phyloP scores from a whole-genome alignment of 2,797 vertebrate genomes.

The Spondyliosoma cantharus region DNA sequence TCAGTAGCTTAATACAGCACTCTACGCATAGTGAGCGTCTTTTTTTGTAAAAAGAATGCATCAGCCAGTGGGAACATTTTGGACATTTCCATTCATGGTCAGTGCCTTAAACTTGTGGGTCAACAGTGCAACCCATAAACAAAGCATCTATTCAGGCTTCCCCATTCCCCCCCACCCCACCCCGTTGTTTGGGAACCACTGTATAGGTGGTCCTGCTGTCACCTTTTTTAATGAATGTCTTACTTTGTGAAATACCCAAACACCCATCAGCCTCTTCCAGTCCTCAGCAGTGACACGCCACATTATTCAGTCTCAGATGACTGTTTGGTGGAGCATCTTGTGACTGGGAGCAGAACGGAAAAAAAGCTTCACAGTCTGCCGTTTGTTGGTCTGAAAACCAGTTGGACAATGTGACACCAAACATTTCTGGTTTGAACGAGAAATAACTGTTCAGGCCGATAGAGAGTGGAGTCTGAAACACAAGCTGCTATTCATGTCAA shows the following conservation, averaged over 20 bases:
- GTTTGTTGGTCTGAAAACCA: conserved; percentile 62
- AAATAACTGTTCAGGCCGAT: conserved; percentile 36
- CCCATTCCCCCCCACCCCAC: no score
- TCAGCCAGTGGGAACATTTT: no score
- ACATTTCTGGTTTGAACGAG: conserved; percentile 52
- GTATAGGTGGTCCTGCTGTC: background rate
- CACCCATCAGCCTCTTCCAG: conserved; percentile 47
- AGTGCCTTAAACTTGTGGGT: no score
- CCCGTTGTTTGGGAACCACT: background rate
- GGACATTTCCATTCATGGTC: no score
- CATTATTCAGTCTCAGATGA: conserved; percentile 75
- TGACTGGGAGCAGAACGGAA: conserved; percentile 63
- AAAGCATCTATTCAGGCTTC: background rate
- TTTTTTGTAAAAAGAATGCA: no score
- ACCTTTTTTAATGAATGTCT: background rate
- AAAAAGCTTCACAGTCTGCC: conserved; percentile 62
- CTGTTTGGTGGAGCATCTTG: conserved; percentile 72
- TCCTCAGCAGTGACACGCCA: conserved; percentile 44
- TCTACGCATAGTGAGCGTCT: no score
- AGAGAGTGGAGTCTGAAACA: conserved; percentile 58
- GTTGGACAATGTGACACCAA: conserved; percentile 64
- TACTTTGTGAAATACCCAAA: conserved; percentile 17
- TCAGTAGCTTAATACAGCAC: no score
- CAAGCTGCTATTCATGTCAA: conserved; percentile 69
- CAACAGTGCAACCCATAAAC: no score